Evolutionary conservation across 35 echinoderm and acorn worm genomes (phyloP).

Genomic region (Ptychodera flava): DNA sequence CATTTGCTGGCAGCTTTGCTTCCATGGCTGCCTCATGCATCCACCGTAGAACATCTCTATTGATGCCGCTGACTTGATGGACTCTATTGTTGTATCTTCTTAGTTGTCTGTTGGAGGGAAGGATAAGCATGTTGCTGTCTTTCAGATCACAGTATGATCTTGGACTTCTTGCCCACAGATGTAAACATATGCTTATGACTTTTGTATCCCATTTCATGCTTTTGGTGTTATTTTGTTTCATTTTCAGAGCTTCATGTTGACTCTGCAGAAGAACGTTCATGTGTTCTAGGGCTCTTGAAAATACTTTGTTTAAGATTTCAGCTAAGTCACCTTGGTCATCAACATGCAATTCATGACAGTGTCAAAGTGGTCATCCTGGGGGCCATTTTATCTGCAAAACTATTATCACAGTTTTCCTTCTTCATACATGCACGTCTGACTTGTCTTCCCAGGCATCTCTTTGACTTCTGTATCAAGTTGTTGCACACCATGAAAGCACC

Average conservation of each 20-base stretch:
- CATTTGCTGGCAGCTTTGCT: conserved; percentile 10
- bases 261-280: conserved; percentile 20
- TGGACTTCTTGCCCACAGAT: conserved; percentile 21
- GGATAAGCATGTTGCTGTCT: conserved; percentile 22
- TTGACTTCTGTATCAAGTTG: not conserved
- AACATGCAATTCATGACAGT: not conserved
- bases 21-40: conserved; percentile 8
- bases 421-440: no score
- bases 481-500: no score
- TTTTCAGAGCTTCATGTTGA: conserved; percentile 16
- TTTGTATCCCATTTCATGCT: conserved; percentile 11
- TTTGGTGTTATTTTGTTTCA: not conserved
- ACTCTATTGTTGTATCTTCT: conserved; percentile 9
- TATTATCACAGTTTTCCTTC: no score
- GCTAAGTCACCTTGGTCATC: not conserved
- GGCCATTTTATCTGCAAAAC: no score
- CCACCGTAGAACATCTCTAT: conserved; percentile 7
- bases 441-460: not conserved
- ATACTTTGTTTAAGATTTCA: not conserved
- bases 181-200: conserved; percentile 23
- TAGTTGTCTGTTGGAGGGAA: conserved; percentile 13
- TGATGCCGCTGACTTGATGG: conserved; percentile 8
- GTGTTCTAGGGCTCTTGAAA: not conserved
- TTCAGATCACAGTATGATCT: conserved; percentile 9
- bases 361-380: no score